These are phyloP conservation scores for Vipera ursinii DNA, from an alignment of 2,797 vertebrate species.

Conservation along the genomic window DNA sequence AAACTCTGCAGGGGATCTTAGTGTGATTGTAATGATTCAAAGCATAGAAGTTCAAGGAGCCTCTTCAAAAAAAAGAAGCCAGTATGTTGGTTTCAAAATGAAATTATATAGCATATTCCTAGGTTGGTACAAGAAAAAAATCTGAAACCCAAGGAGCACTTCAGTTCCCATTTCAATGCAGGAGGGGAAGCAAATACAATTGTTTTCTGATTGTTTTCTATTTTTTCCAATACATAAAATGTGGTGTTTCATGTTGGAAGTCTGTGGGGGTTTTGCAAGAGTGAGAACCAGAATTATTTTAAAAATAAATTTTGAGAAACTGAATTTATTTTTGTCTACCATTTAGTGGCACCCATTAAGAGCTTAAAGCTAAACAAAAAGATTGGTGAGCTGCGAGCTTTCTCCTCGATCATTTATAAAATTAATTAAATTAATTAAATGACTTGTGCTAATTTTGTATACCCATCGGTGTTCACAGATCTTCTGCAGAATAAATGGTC, in stretches of 20 bases:
- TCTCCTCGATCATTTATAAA: background rate
- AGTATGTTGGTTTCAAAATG: constrained; percentile 49
- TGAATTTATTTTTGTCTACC: constrained; percentile 1
- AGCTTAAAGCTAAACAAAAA: background rate
- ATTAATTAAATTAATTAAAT: background rate
- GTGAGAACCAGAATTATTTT: constrained; percentile 18
- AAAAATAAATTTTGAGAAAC: constrained; percentile 27
- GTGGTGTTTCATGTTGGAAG: constrained; percentile 38
- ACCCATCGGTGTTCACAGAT: background rate
- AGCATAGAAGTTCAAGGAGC: constrained; percentile 36
- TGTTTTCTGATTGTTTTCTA: constrained; percentile 34
- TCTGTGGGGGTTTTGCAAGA: constrained; percentile 17
- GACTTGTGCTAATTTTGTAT: background rate
- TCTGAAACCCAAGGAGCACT: constrained; percentile 38
- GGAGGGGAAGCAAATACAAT: constrained; percentile 36
- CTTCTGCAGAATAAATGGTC: background rate
- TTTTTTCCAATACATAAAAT: constrained; percentile 47
- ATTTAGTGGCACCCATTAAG: background rate
- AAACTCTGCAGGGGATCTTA: constrained; percentile 46
- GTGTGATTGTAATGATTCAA: constrained; percentile 43
- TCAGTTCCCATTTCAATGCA: constrained; percentile 21
- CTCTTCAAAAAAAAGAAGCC: constrained; percentile 38
- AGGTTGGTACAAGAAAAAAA: constrained; percentile 43
- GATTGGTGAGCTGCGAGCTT: background rate
- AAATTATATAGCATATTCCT: constrained; percentile 50